Evolutionary conservation across 2,888 invertebrate genomes (phyloP), one percentile per base, ranked within the genome.

Genomic region (Epistrophe grossulariae): DNA sequence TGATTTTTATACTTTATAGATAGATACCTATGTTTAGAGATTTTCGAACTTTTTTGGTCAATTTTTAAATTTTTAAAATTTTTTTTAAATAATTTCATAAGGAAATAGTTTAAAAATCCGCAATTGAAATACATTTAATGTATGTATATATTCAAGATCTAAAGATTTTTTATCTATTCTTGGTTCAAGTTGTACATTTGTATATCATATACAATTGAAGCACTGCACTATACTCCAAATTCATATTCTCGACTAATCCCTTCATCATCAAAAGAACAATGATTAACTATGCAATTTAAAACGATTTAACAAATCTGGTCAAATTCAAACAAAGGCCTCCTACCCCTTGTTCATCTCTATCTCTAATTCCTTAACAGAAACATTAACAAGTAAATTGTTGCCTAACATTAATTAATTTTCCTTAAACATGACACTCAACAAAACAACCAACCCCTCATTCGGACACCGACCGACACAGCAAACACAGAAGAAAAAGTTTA

Each of bases 321-420:
- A 68, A 35, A 35, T 19, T 50, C 19, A 17, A 0, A 50, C 48
- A 68, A 38, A 35, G 19, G n/a, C n/a, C n/a, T n/a, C n/a, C 35
- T 48, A n/a, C n/a, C 68, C 50, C 9, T 60, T 60, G 24, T 60
- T 13, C 40, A 40, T 15, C 19, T 24, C 24, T 24, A 40, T 40
- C 8, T 60, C 11, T n/a, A 66, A 50, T 15, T 19, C 68, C 68
- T 15, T 7, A 50, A 35, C 35, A 38, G 8, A 40, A 40, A 40
- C 52, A 70, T 28, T 66, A 31, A 66, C 31, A 48, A 70, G 24
- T 55, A 38, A 83, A 73, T 83, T 78, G 68, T 38, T 83, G 79
- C 79, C 71, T 59, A 76, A 60, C 57, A 60, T 45, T 79, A 82
- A 82, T 87, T 87, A 82, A 82, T 87, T 87, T 82, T 59, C 77